Conservation (phyloP, 2,797 vertebrate genomes). For the Chiloscyllium punctatum region DNA sequence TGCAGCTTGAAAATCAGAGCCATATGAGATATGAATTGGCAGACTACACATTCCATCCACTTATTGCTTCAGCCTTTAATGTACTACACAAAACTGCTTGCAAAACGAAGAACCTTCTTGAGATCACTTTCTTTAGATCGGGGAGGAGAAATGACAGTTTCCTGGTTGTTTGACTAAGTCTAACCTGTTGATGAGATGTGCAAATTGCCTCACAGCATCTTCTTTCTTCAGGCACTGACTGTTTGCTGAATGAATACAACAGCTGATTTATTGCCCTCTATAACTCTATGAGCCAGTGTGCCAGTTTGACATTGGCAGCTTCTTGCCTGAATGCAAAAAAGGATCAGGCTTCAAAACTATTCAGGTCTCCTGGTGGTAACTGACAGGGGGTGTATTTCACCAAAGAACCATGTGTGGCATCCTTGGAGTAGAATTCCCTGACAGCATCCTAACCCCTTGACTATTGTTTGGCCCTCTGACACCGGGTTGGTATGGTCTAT, state of each 20-base stretch:
- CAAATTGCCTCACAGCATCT: neutral
- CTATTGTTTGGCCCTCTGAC: no score
- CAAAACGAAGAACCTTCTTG: neutral
- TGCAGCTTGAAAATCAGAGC: neutral
- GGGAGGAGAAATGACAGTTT: neutral
- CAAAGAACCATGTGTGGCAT: no score
- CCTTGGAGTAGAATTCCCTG: no score
- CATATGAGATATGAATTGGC: neutral
- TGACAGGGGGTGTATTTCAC: no score
- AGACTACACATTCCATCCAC: neutral
- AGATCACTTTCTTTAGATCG: neutral
- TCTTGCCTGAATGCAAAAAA: no score
- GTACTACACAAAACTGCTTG: neutral
- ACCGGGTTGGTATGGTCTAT: no score
- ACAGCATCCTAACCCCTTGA: no score
- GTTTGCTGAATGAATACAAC: neutral
- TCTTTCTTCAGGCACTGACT: neutral
- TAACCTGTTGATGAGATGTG: neutral
- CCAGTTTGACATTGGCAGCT: no score
- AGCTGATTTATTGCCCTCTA: neutral
- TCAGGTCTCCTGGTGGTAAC: no score
- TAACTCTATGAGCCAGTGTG: neutral
- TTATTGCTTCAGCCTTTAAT: neutral
- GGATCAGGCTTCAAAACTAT: no score
- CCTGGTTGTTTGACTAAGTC: neutral